Base-by-base conservation (phyloP, 2,888 invertebrate genomes). In the Cotesia congregata region DNA sequence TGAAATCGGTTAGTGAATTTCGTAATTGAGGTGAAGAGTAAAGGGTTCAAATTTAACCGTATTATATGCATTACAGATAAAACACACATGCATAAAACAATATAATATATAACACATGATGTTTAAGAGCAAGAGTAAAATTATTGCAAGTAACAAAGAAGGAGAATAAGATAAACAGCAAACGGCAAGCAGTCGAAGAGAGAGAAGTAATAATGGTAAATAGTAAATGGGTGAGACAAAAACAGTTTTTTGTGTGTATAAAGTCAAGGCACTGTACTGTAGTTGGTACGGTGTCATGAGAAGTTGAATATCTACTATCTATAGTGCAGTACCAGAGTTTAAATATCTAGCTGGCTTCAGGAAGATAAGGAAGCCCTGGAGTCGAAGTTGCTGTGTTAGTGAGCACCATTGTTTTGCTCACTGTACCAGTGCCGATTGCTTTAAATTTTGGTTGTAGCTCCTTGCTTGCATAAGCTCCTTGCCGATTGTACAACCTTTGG, bases 351-450 rank as follows among this genome's bases (percentile, higher is more conserved):
- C 17, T 59, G 61, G 15, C 7, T 39, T 75, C 30, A 40, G 60
- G 15, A 61, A 60, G 50, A 30, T 40, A 70, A 12, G 15, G 64
- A 69, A n/a, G 69, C 70, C 61, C 41, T 6, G 3, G 12, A n/a
- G 41, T 70, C 30, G n/a, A n/a, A 72, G 76, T 76, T 76, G 38
- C 80, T 82, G 79, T 82, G 78, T 78, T 82, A 76, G 80, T 79
- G 81, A 82, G 82, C 81, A 83, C 86, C 83, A 84, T 85, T 85
- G 83, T 86, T 84, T 83, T 81, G 81, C 82, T 83, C 83, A 85
- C 83, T 83, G 83, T 83, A 77, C 30, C 3, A 30, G 30, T 30
- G 30, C 80, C 81, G 81, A 83, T 84, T 81, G 82, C 83, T 83
- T 82, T 82, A 81, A 84, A 84, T 83, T 85, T 69, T 15, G 72